These are phyloP conservation scores for Brachyrhaphis roseni DNA, from an alignment of 2,797 vertebrate species.

Conservation along the genomic window DNA sequence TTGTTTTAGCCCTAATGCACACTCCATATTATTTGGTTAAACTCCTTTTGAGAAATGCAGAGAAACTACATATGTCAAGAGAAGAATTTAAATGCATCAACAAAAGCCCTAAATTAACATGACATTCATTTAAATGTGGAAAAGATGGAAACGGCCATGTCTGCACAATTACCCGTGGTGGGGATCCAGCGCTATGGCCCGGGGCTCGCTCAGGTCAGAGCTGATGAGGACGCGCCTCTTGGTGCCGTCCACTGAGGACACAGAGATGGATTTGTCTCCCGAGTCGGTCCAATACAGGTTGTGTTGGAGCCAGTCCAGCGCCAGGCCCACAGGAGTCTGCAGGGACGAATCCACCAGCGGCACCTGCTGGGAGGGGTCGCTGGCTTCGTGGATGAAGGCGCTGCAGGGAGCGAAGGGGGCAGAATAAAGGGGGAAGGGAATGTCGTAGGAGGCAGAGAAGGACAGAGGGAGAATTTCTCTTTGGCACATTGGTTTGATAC, in stretches of 20 bases:
- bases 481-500: slow-evolving; percentile 1
- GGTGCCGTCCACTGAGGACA: slow-evolving; percentile 90
- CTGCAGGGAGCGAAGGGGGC: slow-evolving; percentile 64
- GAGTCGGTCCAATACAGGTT: slow-evolving; percentile 99
- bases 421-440: neutral
- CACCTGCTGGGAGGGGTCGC: slow-evolving; percentile 88
- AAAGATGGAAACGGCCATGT: neutral
- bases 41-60: neutral
- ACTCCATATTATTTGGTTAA: neutral
- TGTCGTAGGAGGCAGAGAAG: neutral
- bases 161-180: slow-evolving; percentile 84
- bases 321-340: slow-evolving; percentile 92
- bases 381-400: slow-evolving; percentile 93
- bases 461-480: neutral
- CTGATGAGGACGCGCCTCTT: slow-evolving; percentile 90
- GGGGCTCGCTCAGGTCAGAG: slow-evolving; percentile 90
- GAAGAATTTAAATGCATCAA: neutral
- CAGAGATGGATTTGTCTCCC: slow-evolving; percentile 92
- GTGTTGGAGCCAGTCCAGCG: slow-evolving; percentile 97
- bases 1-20: too few species aligned
- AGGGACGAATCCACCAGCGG: slow-evolving; percentile 88
- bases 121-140: neutral
- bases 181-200: slow-evolving; percentile 93
- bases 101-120: neutral
- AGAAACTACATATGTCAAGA: neutral